A percentile compares a stretch with the other conserved stretches of the same genome.
These are phyloP conservation scores for Leptopilina syphax DNA, from an alignment of 2,888 invertebrate species.

Conservation along the genomic window DNA sequence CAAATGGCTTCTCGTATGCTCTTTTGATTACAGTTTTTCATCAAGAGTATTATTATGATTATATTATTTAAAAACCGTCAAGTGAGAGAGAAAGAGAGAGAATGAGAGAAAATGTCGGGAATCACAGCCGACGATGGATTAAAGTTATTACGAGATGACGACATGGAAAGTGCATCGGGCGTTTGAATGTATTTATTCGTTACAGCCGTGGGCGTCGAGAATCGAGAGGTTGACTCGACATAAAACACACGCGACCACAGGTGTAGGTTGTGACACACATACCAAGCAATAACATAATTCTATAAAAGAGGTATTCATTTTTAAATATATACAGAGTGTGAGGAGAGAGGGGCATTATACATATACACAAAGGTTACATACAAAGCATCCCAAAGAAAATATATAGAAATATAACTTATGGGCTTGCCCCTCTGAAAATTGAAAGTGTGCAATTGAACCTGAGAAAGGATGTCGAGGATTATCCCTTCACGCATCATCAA, in stretches of 20 bases:
- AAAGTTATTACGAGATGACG: constrained; percentile 26
- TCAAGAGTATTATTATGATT: constrained; percentile 9
- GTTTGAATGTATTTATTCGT: constrained; percentile 18
- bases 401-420: background rate
- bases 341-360: background rate
- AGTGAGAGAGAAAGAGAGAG: background rate
- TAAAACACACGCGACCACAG: constrained; percentile 21
- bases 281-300: constrained; percentile 29
- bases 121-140: constrained; percentile 1
- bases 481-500: background rate
- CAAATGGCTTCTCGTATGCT: constrained; percentile 5
- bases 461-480: background rate
- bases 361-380: background rate
- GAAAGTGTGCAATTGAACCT: constrained; percentile 19
- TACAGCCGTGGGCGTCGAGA: constrained; percentile 4
- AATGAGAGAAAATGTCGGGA: background rate
- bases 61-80: background rate
- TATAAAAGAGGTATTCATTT: constrained; percentile 16
- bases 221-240: constrained; percentile 19
- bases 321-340: too few relatives aligned
- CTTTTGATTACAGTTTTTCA: constrained; percentile 21
- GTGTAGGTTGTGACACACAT: constrained; percentile 36
- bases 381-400: constrained; percentile 24
- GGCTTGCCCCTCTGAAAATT: background rate
- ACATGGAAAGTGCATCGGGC: constrained; percentile 24